Evolutionary conservation across 2,888 invertebrate genomes (phyloP).

Genomic region (Noctua fimbriata): DNA sequence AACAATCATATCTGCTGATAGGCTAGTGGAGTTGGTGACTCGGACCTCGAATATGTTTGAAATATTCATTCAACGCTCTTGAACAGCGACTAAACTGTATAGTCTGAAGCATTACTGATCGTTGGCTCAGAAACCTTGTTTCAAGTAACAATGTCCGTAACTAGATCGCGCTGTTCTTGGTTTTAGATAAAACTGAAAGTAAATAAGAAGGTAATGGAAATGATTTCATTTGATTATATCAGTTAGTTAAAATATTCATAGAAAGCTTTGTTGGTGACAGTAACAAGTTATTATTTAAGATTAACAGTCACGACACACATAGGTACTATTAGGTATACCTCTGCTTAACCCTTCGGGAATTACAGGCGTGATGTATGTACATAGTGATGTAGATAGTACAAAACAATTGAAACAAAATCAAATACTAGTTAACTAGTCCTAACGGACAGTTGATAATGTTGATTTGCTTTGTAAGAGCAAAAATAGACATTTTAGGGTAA

Average conservation of each 20-base stretch:
- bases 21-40: too few species aligned
- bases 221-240: too few species aligned
- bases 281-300: too few species aligned
- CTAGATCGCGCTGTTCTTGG: constrained; percentile 60
- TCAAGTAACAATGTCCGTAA: constrained; percentile 29
- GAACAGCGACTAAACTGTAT: not conserved
- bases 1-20: not conserved
- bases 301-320: too few species aligned
- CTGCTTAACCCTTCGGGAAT: too few species aligned
- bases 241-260: too few species aligned
- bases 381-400: not conserved
- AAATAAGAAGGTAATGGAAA: not conserved
- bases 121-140: constrained; percentile 42
- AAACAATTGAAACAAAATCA: not conserved
- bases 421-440: not conserved
- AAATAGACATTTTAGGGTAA: not conserved
- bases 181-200: not conserved
- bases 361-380: too few species aligned
- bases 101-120: not conserved
- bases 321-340: too few species aligned
- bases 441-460: too few species aligned
- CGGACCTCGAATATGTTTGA: not conserved
- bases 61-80: not conserved
- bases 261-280: too few species aligned
- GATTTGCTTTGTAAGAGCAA: not conserved